A percentile compares a stretch with the other conserved stretches of the same genome.
Conservation (phyloP, 2,888 invertebrate genomes). For the Laothoe populi region DNA sequence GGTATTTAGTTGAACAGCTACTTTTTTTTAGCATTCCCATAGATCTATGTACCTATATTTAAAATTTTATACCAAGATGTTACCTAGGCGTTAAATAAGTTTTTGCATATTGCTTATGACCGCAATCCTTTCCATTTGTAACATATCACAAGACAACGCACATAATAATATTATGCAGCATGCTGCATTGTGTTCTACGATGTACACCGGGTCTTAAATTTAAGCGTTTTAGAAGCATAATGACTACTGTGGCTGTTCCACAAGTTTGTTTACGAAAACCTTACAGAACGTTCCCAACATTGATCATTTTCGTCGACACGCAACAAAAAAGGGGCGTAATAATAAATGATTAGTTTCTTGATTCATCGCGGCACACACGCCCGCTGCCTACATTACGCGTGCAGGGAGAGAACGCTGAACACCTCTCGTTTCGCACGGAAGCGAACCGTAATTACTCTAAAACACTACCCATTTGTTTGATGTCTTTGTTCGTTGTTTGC, state of each 20-base stretch:
- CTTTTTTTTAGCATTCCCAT: too few species aligned
- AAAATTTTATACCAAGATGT: too few species aligned
- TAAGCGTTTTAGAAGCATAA: slow-evolving; percentile 36
- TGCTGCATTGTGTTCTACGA: too few species aligned
- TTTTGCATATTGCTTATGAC: too few species aligned
- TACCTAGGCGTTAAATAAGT: too few species aligned
- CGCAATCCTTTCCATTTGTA: too few species aligned
- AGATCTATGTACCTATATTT: too few species aligned
- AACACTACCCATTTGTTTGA: slow-evolving; percentile 85
- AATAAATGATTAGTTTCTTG: slow-evolving; percentile 71
- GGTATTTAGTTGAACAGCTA: too few species aligned
- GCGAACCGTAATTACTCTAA: slow-evolving; percentile 84
- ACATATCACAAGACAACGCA: too few species aligned
- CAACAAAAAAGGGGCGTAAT: slow-evolving; percentile 66
- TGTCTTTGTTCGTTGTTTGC: slow-evolving; percentile 84
- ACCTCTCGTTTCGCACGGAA: slow-evolving; percentile 81
- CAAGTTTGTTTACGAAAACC: slow-evolving; percentile 56
- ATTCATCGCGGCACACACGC: slow-evolving; percentile 45
- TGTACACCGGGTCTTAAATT: too few species aligned
- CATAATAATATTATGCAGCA: too few species aligned
- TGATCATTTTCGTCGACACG: slow-evolving; percentile 67
- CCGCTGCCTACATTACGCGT: slow-evolving; percentile 55
- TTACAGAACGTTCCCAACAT: slow-evolving; percentile 55
- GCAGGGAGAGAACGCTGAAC: slow-evolving; percentile 61
- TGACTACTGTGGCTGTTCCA: slow-evolving; percentile 46